These are phyloP conservation scores for Misgurnus mizolepis DNA, from an alignment of 2,113 vertebrate genomes.

Conservation along the genomic window DNA sequence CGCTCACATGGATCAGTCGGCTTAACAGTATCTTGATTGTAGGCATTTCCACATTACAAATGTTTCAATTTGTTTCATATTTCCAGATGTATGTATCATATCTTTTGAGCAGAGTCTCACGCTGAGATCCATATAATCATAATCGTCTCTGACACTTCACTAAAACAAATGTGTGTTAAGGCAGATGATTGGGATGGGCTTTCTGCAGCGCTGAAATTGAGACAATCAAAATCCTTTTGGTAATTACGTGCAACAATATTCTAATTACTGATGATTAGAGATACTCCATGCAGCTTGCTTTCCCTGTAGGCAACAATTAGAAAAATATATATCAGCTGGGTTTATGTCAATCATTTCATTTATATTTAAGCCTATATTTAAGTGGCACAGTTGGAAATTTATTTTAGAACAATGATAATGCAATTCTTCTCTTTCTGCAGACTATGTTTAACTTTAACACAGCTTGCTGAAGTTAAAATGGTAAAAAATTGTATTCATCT, in stretches of 20 bases:
- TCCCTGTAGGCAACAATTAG: constrained; percentile 89
- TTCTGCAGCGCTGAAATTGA: constrained; percentile 90
- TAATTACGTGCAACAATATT: constrained; percentile 96
- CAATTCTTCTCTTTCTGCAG: constrained; percentile 76
- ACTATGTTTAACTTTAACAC: constrained; percentile 55
- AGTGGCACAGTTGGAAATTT: constrained; percentile 83
- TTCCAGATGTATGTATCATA: constrained; percentile 74
- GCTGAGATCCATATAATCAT: constrained; percentile 90
- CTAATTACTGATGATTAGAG: constrained; percentile 95
- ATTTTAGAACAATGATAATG: constrained; percentile 81
- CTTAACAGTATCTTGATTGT: constrained; percentile 38
- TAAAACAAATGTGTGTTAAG: constrained; percentile 96
- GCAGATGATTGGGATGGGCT: constrained; percentile 80
- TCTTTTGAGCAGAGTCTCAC: constrained; percentile 84
- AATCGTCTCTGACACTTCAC: constrained; percentile 90
- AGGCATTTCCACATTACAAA: constrained; percentile 76
- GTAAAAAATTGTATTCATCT: constrained; percentile 60
- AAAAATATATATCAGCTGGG: constrained; percentile 90
- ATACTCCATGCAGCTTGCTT: constrained; percentile 86
- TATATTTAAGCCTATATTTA: constrained; percentile 78
- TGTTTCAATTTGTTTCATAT: constrained; percentile 81
- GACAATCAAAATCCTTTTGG: constrained; percentile 95
- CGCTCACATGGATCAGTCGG: no score
- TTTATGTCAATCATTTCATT: constrained; percentile 86
- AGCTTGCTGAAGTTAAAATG: constrained; percentile 56